phyloP scores from a whole-genome alignment of 1,140 invertebrate genomes.

The Calliphora vicina region DNA sequence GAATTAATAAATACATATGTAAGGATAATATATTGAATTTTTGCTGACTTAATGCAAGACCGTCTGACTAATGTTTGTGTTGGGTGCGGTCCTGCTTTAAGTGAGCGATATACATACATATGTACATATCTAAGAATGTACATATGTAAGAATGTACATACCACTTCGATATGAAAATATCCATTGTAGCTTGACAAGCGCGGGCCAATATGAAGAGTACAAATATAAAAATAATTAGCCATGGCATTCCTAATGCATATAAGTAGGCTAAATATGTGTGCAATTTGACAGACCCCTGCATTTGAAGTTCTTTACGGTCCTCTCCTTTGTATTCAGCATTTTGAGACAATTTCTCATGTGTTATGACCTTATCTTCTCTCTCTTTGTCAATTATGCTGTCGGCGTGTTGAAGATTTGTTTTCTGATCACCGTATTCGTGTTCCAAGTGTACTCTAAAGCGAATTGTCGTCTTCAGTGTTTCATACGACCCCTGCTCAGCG shows the following conservation, averaged over 20 bases:
- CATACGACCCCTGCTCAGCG: constrained; percentile 59
- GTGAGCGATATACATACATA: too few species aligned
- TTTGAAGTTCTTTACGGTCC: constrained; percentile 62
- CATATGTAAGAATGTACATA: constrained; percentile 44
- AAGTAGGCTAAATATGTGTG: constrained; percentile 76
- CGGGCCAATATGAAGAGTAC: constrained; percentile 74
- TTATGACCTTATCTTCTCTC: not conserved
- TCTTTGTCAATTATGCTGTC: constrained; percentile 50
- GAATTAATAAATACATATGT: not conserved
- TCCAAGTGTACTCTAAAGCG: constrained; percentile 52
- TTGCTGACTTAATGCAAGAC: too few species aligned
- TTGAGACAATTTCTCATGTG: not conserved
- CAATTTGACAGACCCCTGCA: constrained; percentile 60
- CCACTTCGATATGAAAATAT: constrained; percentile 83
- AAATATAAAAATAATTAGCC: constrained; percentile 68
- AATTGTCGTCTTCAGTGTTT: constrained; percentile 53
- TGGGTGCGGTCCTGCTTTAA: too few species aligned
- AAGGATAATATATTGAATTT: too few species aligned
- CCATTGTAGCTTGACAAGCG: constrained; percentile 72
- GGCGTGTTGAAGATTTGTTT: constrained; percentile 43
- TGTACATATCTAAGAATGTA: not conserved
- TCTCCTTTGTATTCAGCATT: constrained; percentile 40
- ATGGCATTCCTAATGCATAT: constrained; percentile 70
- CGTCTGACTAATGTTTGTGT: too few species aligned
- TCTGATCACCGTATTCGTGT: constrained; percentile 50